Evolutionary conservation across 2,113 vertebrate genomes (phyloP).

Genomic region (Pseudorasbora parva): DNA sequence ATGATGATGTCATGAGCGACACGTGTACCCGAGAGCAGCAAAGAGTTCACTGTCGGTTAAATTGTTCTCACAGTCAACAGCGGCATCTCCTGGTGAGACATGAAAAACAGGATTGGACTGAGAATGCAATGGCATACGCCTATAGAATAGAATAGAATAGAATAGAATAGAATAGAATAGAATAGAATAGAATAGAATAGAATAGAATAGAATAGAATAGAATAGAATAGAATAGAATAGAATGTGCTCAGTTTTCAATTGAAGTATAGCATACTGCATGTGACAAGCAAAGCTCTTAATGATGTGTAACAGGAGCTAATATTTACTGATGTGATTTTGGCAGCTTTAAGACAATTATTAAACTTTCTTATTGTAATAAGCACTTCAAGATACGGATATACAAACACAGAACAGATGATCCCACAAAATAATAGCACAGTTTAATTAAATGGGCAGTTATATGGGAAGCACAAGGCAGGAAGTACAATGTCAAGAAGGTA

Average conservation of each 20-base stretch:
- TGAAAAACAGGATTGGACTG: neutral
- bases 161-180: neutral
- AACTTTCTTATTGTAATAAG: neutral
- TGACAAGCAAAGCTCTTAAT: neutral
- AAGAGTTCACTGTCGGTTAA: neutral
- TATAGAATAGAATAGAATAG: neutral
- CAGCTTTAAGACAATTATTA: conserved; percentile 4
- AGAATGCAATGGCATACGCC: neutral
- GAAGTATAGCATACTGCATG: neutral
- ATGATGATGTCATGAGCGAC: neutral
- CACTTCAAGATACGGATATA: neutral
- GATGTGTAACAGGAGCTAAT: neutral
- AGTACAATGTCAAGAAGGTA: neutral
- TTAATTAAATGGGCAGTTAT: neutral
- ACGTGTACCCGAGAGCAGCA: neutral
- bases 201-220: neutral
- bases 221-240: neutral
- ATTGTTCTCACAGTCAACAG: neutral
- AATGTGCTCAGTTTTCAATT: neutral
- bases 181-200: neutral
- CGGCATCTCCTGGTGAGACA: conserved; percentile 12
- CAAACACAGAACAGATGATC: neutral
- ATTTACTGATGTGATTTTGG: neutral
- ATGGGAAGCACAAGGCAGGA: neutral
- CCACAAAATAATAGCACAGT: neutral